Evolutionary conservation across 2,888 invertebrate genomes (phyloP), one percentile per base, ranked within the genome.

Genomic region (Acronicta psi): DNA sequence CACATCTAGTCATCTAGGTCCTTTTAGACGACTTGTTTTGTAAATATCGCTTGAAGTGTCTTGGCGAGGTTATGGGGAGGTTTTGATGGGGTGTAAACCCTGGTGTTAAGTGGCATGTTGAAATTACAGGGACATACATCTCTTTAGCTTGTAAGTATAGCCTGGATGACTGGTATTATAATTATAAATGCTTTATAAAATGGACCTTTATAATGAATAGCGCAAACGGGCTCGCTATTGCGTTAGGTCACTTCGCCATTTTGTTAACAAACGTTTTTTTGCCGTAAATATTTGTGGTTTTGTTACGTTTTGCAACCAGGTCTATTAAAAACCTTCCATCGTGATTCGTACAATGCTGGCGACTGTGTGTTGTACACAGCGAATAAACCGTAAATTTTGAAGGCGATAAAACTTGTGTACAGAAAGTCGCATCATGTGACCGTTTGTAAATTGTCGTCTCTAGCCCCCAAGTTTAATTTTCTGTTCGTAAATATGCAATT

Each of bases 21-120:
- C 70, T 75, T 69, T 72, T 73, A 69, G 68, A 55, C 69, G 70
- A 73, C 76, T 74, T 82, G 77, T 81, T 83, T 82, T 70, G 73
- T 78, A 80, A 80, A 77, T 80, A 77, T 68, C 67, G 53, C 54
- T 64, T 67, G 63, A 63, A 67, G 52, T 23, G 57, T 46, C 18
- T 38, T 38, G 44, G 20, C 34, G 46, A n/a, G 13, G 16, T 44
- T 38, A 40, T 37, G 31, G 43, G 34, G 49, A 38, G 20, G 25
- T 49, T 34, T 16, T 31, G 34, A 29, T 17, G 20, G 23, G 34
- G 23, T 37, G 37, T 45, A 36, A 41, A 37, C 6, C 17, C n/a
- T n/a, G 23, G 34, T 38, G 7, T 36, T 45, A 23, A 29, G 34
- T 38, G 2, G 3, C 14, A n/a, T 34, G n/a, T 29, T 11, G 34